A percentile compares a stretch with the other conserved stretches of the same genome.
These are phyloP conservation scores for Columba guinea DNA, from an alignment of 2,797 vertebrate species.

Conservation along the genomic window DNA sequence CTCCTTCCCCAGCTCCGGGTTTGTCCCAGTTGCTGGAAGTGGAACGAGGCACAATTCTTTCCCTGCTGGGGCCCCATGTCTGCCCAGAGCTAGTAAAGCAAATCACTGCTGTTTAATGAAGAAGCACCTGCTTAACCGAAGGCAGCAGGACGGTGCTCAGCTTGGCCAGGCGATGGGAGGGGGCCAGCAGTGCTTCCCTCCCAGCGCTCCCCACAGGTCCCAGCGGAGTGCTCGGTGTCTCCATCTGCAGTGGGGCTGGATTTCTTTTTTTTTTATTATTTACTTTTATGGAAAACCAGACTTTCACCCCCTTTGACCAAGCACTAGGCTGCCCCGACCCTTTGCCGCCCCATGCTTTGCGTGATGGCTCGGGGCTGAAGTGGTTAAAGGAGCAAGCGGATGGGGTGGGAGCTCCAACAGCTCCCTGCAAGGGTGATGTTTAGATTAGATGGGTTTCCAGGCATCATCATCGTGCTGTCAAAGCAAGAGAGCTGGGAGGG, in stretches of 20 bases:
- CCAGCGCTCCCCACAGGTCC: neutral
- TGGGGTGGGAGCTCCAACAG: neutral
- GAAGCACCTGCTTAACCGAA: conserved; percentile 14
- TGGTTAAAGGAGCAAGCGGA: accelerated
- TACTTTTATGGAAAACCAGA: neutral
- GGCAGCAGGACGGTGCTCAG: neutral
- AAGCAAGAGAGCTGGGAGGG: neutral
- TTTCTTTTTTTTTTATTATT: neutral
- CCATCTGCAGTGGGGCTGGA: neutral
- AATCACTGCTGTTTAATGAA: conserved; percentile 9
- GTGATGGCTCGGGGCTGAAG: accelerated
- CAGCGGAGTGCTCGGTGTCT: neutral
- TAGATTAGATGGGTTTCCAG: conserved; percentile 35
- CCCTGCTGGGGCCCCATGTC: neutral
- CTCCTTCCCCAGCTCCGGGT: neutral
- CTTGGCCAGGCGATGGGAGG: accelerated
- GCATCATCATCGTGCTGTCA: neutral
- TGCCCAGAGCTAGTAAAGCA: neutral
- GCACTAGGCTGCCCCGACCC: neutral
- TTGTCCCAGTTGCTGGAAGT: conserved; percentile 23
- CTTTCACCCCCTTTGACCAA: accelerated
- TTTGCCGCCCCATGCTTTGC: accelerated
- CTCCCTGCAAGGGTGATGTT: conserved; percentile 16
- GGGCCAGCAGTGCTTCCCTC: neutral
- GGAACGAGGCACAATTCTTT: neutral